Base-by-base conservation (phyloP, 2,888 invertebrate species). In the Melieria omissa region DNA sequence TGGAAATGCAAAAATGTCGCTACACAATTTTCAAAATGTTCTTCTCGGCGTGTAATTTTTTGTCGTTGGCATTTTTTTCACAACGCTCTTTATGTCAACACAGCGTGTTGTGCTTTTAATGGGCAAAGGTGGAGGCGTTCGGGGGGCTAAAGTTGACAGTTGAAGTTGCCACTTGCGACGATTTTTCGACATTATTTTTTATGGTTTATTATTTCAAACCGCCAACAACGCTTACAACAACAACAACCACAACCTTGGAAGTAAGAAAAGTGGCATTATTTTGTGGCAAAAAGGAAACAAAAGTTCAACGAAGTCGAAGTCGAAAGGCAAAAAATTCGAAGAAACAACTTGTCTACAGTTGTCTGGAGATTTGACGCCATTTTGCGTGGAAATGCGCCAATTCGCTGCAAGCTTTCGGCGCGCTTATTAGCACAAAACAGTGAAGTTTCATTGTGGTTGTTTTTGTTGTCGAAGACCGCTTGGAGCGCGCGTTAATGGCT, bases 171-270 rank as follows among this genome's bases (percentile, higher is more conserved):
- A 45, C 47, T 73, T 68, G 52, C n/a, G 6, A 67, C 60, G 73
- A 73, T 64, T 66, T 69, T 72, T 75, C 76, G 77, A 75, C 76
- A 76, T 76, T 75, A 76, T 76, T 75, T 77, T 76, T 75, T 73
- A 76, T 76, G 74, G 75, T 75, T 75, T 77, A 75, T 76, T 77
- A 74, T 75, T 74, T 75, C 72, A 74, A 29, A 74, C 71, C 72
- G 66, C 68, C 61, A 60, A 42, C 57, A 60, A n/a, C 10, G 16
- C 55, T 60, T 71, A 75, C 63, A 74, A 74, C 66, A 70, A 58
- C 7, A 61, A 73, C 45, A 62, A 57, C 9, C 66, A 29, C n/a
- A 52, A 41, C 58, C 55, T 16, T 29, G 54, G 71, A 54, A 29
- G 29, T 29, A 29, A 29, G 29, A 29, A 29, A 29, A 2, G 29